Base-by-base conservation (phyloP, 1,140 invertebrate genomes). In the Drosophila setifemur region DNA sequence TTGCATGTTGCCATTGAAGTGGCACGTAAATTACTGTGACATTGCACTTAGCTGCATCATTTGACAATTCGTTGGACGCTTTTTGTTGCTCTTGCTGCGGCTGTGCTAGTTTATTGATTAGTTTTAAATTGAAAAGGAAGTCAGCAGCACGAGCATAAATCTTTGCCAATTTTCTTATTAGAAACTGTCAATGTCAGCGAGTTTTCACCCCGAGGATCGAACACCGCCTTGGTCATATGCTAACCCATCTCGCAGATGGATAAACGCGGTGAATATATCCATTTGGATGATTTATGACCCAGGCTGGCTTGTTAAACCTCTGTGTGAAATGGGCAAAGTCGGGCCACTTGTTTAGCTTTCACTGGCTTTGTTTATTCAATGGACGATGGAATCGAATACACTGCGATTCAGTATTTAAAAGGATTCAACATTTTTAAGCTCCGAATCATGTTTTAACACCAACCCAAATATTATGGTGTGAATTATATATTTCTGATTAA, bases 11-110 rank as follows among this genome's bases (percentile, higher is more conserved):
- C 31, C 67, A 66, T 67, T 54, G 48, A 26, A 44, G 53, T 74
- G 78, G 69, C 74, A 72, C 53, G 79, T 86, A 85, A 85, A 85
- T 85, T 86, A 85, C 79, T 85, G 79, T 85, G 79, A 85, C 79
- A 85, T 86, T 85, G 81, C 79, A 86, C 81, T 79, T 85, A 75
- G 71, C 66, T 54, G 23, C 81, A 75, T 75, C 75, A 68, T 81
- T 81, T 85, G 63, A 75, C 69, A 55, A 73, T 73, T 73, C 66
- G 69, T 79, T 79, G 75, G 39, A 49, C 57, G 37, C 37, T 73
- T 55, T 57, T 37, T 25, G 45, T 19, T 40, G 52, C 23, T 63
- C 26, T 35, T 11, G 16, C 9, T 9, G 11, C 4, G 16, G 31
- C 50, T 76, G 42, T 70, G 37, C 58, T 29, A 35, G 55, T 74